Evolutionary conservation across 2,888 invertebrate genomes (phyloP).

Genomic region (Dynastes hyllus): DNA sequence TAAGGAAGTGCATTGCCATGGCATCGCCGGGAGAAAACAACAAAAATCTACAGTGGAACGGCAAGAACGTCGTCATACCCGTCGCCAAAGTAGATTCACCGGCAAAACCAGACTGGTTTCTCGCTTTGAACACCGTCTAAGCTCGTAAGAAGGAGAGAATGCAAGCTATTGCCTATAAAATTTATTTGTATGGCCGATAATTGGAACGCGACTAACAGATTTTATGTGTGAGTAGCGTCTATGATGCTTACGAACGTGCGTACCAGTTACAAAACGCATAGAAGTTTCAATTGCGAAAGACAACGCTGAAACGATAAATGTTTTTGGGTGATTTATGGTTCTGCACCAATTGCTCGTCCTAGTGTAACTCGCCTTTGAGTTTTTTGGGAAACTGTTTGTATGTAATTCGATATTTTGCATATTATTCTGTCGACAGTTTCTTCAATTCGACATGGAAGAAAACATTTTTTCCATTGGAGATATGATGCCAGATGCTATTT

Average conservation of each 20-base stretch:
- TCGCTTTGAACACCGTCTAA: neutral
- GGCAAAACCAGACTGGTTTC: slow-evolving; percentile 1
- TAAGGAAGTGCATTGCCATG: slow-evolving; percentile 30
- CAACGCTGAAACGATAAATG: neutral
- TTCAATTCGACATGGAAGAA: no score
- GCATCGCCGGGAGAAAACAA: slow-evolving; percentile 5
- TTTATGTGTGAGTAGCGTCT: slow-evolving; percentile 8
- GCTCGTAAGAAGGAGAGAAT: neutral
- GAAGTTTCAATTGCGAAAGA: slow-evolving; percentile 17
- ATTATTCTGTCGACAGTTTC: no score
- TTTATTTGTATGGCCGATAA: slow-evolving; percentile 24
- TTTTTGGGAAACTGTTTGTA: no score
- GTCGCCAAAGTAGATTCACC: neutral
- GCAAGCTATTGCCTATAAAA: neutral
- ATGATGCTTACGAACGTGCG: neutral
- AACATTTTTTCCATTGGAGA: no score
- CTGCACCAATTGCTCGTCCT: neutral
- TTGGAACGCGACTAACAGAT: slow-evolving; percentile 22
- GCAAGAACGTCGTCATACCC: slow-evolving; percentile 11
- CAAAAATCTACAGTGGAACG: slow-evolving; percentile 23
- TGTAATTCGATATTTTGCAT: no score
- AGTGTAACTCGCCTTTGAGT: no score
- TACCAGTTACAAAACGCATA: neutral
- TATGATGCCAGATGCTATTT: no score
- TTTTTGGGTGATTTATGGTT: neutral